Conservation (phyloP, 2,797 vertebrate species). For the Antennarius maculatus region DNA sequence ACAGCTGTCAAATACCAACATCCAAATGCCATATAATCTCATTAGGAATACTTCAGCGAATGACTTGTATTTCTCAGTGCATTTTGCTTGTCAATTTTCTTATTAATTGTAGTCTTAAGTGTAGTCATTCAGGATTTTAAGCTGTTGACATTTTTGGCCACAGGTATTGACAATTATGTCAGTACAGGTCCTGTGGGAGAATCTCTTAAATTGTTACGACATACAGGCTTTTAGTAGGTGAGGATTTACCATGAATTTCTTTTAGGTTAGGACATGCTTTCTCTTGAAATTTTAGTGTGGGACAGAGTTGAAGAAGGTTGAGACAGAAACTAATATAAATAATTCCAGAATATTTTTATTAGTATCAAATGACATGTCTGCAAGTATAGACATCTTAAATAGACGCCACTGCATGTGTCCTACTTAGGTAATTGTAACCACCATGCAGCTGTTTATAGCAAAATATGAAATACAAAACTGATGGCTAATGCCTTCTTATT, state of each 20-base stretch:
- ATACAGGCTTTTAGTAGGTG: constrained; percentile 40
- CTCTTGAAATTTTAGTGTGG: constrained; percentile 10
- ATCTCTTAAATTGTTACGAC: constrained; percentile 39
- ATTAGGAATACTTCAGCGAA: constrained; percentile 14
- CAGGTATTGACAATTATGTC: constrained; percentile 49
- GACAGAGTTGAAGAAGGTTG: not conserved
- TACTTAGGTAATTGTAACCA: not conserved
- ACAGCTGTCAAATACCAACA: not conserved
- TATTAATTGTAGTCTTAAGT: not conserved
- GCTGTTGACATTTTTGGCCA: constrained; percentile 35
- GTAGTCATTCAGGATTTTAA: constrained; percentile 24
- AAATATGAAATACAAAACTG: constrained; percentile 3
- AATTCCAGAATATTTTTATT: constrained; percentile 5
- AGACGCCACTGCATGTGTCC: not conserved
- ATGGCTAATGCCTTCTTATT: not conserved
- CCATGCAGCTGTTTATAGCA: not conserved
- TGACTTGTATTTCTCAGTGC: not conserved
- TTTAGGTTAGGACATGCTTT: constrained; percentile 38
- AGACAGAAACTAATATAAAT: constrained; percentile 5
- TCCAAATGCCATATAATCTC: constrained; percentile 12
- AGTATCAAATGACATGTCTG: not conserved
- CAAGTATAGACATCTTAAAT: not conserved
- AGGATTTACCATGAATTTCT: constrained; percentile 41
- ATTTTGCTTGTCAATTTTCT: constrained; percentile 16
- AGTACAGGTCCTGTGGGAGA: constrained; percentile 39